A percentile compares a stretch with the other conserved stretches of the same genome.
These are phyloP conservation scores for Nycticryphes semicollaris DNA, from an alignment of 2,113 vertebrate species.

Conservation along the genomic window DNA sequence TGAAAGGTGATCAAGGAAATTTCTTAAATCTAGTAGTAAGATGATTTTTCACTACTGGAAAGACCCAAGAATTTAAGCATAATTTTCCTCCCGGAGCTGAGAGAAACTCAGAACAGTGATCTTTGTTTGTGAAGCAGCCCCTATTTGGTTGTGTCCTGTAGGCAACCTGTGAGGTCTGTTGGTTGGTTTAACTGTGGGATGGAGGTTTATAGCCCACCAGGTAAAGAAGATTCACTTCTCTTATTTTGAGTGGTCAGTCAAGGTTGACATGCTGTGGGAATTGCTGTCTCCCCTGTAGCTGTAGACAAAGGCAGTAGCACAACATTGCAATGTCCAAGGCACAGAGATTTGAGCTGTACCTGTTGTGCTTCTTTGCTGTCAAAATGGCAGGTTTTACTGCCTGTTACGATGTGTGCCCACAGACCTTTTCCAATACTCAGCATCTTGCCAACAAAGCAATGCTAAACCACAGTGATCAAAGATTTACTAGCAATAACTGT, in stretches of 20 bases:
- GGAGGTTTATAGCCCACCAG: neutral
- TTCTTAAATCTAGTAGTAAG: neutral
- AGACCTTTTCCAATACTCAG: neutral
- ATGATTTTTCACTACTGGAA: neutral
- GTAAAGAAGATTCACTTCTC: neutral
- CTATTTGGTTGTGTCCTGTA: neutral
- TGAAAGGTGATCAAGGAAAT: neutral
- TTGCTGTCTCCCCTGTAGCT: neutral
- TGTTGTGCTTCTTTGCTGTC: neutral
- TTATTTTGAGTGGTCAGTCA: neutral
- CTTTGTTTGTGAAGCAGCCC: neutral
- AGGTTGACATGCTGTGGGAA: neutral
- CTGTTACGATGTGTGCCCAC: fast-evolving
- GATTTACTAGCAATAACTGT: neutral
- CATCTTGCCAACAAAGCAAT: neutral
- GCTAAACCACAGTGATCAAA: neutral
- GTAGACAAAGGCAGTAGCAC: neutral
- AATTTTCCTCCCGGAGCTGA: neutral
- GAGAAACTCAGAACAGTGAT: neutral
- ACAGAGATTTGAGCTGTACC: neutral
- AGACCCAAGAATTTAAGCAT: neutral
- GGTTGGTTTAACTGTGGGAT: neutral
- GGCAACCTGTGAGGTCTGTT: neutral
- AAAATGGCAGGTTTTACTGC: neutral
- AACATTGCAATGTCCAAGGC: fast-evolving